A percentile compares a stretch with the other conserved stretches of the same genome.
Conservation (phyloP, 1,140 invertebrate genomes). For the Plectus sambesii region DNA sequence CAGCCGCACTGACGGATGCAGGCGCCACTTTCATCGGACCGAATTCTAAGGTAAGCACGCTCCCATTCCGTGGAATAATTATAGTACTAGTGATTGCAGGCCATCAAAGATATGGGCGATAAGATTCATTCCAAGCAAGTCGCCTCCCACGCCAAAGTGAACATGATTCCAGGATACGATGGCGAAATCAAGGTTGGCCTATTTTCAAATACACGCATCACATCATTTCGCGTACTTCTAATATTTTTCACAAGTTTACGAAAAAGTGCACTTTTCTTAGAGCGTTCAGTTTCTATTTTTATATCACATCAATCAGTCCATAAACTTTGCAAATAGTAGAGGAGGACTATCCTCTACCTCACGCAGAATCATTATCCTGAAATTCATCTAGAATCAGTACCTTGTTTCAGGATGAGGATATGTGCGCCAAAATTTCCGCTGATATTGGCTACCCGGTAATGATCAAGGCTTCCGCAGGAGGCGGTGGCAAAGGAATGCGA, state of each 20-base stretch:
- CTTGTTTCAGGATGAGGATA: conserved; percentile 51
- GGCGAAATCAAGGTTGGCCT: conserved; percentile 54
- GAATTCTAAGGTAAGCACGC: too few species aligned
- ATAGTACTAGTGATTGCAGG: too few species aligned
- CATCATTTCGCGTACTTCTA: conserved; percentile 76
- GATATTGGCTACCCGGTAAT: conserved; percentile 63
- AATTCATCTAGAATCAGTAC: background rate
- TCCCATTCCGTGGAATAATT: too few species aligned
- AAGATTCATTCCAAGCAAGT: conserved; percentile 63
- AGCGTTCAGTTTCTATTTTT: too few species aligned
- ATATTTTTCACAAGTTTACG: too few species aligned
- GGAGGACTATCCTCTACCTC: too few species aligned
- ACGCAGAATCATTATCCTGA: too few species aligned
- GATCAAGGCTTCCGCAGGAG: conserved; percentile 63
- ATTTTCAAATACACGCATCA: conserved; percentile 69
- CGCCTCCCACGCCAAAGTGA: conserved; percentile 58
- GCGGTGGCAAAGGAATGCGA: conserved; percentile 64
- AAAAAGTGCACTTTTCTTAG: too few species aligned
- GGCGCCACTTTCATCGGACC: conserved; percentile 59
- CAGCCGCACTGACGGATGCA: conserved; percentile 51
- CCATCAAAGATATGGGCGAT: conserved; percentile 61
- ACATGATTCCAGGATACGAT: conserved; percentile 55
- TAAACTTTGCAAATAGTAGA: conserved; percentile 2
- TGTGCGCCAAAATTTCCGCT: conserved; percentile 56
- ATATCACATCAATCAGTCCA: too few species aligned